These are phyloP conservation scores for Chrysolina americana DNA, from an alignment of 2,888 invertebrate genomes.

Conservation along the genomic window DNA sequence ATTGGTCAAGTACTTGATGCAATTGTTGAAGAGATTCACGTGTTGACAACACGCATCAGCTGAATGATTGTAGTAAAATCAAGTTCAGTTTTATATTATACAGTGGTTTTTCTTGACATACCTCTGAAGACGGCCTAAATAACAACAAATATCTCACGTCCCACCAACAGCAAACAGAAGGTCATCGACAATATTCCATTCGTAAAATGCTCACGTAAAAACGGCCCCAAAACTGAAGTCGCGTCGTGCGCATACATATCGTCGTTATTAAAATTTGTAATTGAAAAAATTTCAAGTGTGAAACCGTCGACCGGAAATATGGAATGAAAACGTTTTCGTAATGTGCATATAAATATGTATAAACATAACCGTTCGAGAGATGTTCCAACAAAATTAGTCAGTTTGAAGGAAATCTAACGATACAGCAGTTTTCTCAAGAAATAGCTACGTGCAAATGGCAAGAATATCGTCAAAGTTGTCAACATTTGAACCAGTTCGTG, in stretches of 20 bases:
- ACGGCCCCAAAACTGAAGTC: background rate
- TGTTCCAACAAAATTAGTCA: background rate
- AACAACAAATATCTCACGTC: background rate
- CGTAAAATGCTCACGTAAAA: constrained; percentile 7
- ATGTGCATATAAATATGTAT: background rate
- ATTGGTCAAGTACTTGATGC: too few relatives aligned
- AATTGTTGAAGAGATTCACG: too few relatives aligned
- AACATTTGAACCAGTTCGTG: too few relatives aligned
- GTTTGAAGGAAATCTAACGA: background rate
- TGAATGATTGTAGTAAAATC: background rate
- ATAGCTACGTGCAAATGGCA: too few relatives aligned
- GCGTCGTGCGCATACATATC: background rate
- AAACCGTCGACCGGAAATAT: constrained; percentile 10
- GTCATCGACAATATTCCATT: constrained; percentile 4
- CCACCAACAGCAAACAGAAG: background rate
- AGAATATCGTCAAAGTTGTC: too few relatives aligned
- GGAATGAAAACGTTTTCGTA: background rate
- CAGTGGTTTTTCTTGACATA: constrained; percentile 20
- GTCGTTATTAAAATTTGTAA: constrained; percentile 5
- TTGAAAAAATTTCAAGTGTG: background rate
- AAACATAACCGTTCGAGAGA: background rate
- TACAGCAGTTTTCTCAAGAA: too few relatives aligned
- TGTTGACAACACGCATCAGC: background rate
- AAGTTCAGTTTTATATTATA: background rate
- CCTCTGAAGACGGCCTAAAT: constrained; percentile 11